Base-by-base conservation (phyloP, 2,113 vertebrate species). In the Clupea harengus region DNA sequence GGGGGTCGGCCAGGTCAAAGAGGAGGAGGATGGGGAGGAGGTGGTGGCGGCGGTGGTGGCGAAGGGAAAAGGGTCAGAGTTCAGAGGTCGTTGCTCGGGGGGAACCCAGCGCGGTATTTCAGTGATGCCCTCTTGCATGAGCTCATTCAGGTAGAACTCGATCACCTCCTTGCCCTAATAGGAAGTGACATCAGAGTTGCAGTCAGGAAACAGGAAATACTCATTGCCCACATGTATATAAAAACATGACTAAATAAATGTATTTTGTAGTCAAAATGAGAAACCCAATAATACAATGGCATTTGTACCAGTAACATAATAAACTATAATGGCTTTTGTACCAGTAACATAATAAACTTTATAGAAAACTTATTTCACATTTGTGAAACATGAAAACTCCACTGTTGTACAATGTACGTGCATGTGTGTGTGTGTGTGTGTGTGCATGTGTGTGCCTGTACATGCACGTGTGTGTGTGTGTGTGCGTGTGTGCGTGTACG, bases 81-180 rank as follows among this genome's bases (percentile, higher is more conserved):
- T 54, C 32, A 5, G 15, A 47, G 45, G 44, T 72, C 81, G 82
- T 44, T 87, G 18, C 52, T 32, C 22, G 0, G 90, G 92, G 13
- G 95, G 94, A 0, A 84, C 93, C 96, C 96, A 97, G 20, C 94
- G 95, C 0, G 96, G 96, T 32, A 96, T 92, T 87, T 95, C 95
- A 0, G 94, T 95, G 89, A 94, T 92, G 9, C 96, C 96, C 83
- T 96, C 95, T n/a, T 95, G 93, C 83, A 95, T 95, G 83, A 97
- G 85, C 85, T 97, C 95, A 0, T 93, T 93, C 93, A 97, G 90
- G 80, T 97, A 96, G 89, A 95, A 92, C 13, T 97, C 96, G 0
- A 97, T 97, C 85, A 97, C 95, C 87, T 97, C 96, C 84, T 96
- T 97, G 80, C 96, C 96, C 96, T 97, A 52, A 52, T 47, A 52